Evolutionary conservation across 2,888 invertebrate genomes (phyloP), one percentile per base, ranked within the genome.

Genomic region (Philaethria dido): DNA sequence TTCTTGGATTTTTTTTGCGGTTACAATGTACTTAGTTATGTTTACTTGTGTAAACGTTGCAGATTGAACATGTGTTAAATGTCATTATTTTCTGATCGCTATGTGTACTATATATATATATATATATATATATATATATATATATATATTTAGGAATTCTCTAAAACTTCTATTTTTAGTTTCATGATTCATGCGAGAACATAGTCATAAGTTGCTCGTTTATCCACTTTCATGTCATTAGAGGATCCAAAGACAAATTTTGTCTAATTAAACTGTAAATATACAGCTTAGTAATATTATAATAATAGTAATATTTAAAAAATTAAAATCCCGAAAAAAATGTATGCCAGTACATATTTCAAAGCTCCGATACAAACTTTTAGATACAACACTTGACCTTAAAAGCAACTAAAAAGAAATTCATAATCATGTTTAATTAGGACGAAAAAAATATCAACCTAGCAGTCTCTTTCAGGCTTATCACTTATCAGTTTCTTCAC

Each of bases 401-500:
- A 57, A 57, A 42, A 57, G 11, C 22, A 42, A 42, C n/a, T 11
- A 42, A 57, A 42, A 39, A 16, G 20, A 20, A 47, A 62, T 48
- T 11, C n/a, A 48, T 48, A 62, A 48, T 60, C 45, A 60, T 20
- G 29, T 9, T 33, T 44, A 60, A 60, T 70, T 66, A 69, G 77
- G 79, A 74, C 80, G 82, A 81, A 82, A 83, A n/a, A 78, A 72
- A 74, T 73, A 73, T 79, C 74, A 78, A 75, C 77, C 47, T 75
- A 82, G 85, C 86, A 71, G 76, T 85, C 75, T 82, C 86, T 87
- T 87, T 88, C 84, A 86, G 63, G 69, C 29, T 52, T 52, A 52
- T 52, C 52, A 80, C 86, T 89, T 91, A 91, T 91, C 91, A 81
- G 72, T 88, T 89, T 82, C 84, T 86, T 87, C 88, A 89, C 90